A percentile compares a stretch with the other conserved stretches of the same genome.
Conservation (phyloP, 2,888 invertebrate genomes). For the Harpalus rubripes region DNA sequence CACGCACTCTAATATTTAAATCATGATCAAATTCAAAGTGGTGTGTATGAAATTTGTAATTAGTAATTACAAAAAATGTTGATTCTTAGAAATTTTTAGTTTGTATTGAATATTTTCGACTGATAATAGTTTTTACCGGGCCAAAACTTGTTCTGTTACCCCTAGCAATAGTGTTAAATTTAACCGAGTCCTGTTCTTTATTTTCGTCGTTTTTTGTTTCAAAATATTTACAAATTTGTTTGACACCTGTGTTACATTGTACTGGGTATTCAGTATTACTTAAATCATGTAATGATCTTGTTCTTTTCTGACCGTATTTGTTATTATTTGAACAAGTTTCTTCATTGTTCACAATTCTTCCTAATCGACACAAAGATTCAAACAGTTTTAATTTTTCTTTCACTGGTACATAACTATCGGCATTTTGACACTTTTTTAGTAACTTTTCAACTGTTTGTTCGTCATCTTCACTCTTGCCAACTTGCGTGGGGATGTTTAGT, state of each 20-base stretch:
- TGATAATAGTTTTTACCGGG: conserved; percentile 64
- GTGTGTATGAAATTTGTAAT: too few species aligned
- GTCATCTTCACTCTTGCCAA: conserved; percentile 68
- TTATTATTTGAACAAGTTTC: conserved; percentile 81
- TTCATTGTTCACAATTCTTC: conserved; percentile 82
- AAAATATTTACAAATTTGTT: conserved; percentile 86
- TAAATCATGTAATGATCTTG: conserved; percentile 84
- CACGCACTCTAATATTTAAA: not conserved
- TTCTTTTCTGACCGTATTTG: conserved; percentile 79
- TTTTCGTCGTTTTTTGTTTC: conserved; percentile 78
- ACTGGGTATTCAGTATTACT: conserved; percentile 78
- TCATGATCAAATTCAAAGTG: not conserved
- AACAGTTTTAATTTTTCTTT: conserved; percentile 85
- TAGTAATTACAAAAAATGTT: not conserved
- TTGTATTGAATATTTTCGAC: conserved; percentile 62
- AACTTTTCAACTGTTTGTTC: conserved; percentile 78
- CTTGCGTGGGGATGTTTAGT: conserved; percentile 20
- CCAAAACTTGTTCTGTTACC: conserved; percentile 58
- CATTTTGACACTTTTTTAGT: conserved; percentile 79
- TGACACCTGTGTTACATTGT: conserved; percentile 79
- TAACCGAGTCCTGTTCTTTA: conserved; percentile 49
- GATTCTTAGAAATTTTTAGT: conserved; percentile 52
- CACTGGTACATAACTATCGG: conserved; percentile 85
- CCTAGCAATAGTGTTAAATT: conserved; percentile 60
- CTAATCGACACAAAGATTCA: conserved; percentile 84